Evolutionary conservation across 2,797 vertebrate genomes (phyloP), one percentile per base, ranked within the genome.

Genomic region (Champsocephalus esox): DNA sequence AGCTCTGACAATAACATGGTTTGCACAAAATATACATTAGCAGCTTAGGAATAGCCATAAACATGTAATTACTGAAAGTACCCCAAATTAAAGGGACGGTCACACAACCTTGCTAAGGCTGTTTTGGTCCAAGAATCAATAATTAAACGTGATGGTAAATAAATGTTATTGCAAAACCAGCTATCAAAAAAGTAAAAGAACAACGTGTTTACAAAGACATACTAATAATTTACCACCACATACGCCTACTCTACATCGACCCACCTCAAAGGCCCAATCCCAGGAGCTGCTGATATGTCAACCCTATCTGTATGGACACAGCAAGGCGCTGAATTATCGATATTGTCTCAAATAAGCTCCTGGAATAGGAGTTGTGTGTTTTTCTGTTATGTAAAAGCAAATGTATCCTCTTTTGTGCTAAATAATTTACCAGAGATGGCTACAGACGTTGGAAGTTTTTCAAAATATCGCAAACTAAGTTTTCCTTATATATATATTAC

Each of bases 221-320:
- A 83, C 52, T 85, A 93, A 92, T 93, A 88, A 92, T 92, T 91
- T 72, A 92, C 90, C 72, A 70, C 32, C 58, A 66, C 58, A 76
- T 90, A 78, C 85, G 81, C 69, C 84, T 62, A 71, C 51, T 70
- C 79, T 38, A 63, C 62, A 44, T 4, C 79, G 83, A 75, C 90
- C 90, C 79, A 80, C 83, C 41, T 52, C 12, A 45, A 57, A 70
- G 54, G 61, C 17, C 91, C 88, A 90, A 92, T 91, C 87, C 78
- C 71, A 85, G 48, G 17, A 48, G 34, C 12, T 59, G 54, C 38
- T 80, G 75, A 65, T 79, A 68, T 62, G 21, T 66, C 79, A 73
- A 60, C 66, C 49, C 58, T 28, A 85, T 89, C 89, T 92, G 80
- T 52, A n/a, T 63, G 14, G 64, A 76, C 69, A 75, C 10, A 74